Evolutionary conservation across 2,113 vertebrate genomes (phyloP), one percentile per base, ranked within the genome.

Genomic region (Oncorhynchus tshawytscha): DNA sequence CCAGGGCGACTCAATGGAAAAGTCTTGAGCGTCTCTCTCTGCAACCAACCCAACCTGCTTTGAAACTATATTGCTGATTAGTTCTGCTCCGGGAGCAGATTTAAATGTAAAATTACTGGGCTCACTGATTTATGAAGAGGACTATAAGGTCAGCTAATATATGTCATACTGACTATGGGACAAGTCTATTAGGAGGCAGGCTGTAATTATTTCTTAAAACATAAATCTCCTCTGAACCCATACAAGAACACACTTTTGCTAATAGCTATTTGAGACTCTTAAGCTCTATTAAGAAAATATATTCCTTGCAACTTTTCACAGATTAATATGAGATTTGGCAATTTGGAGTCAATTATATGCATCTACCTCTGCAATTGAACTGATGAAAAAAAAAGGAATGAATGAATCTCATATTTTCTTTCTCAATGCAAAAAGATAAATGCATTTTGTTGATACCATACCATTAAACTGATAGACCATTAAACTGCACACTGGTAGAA

Each of bases 111-210:
- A 91, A 91, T 90, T 83, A 91, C 85, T 70, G 49, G 73, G 84
- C 87, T 87, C 84, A 83, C 76, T 92, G 89, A 93, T 93, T 94
- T 92, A 94, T 93, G 88, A 91, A 91, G 86, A 91, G 78, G 83
- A 90, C 83, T 90, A 82, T 89, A 87, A 90, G 92, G 91, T 92
- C 92, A 90, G 82, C 83, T 89, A 90, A 90, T 88, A 84, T 86
- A 80, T 87, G 89, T 91, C 91, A 91, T 88, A 86, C 83, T 90
- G 91, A 84, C 88, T 76, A 66, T 79, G 82, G 86, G 80, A 89
- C 88, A 89, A 89, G 87, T 88, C 86, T 88, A 89, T 90, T 91
- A 92, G 84, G 83, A 76, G 75, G 72, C 74, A 73, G 81, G 72
- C 82, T 84, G 87, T 88, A 88, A 91, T 93, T 90, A 91, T 90